These are phyloP conservation scores for Triplophysa tibetana DNA, from an alignment of 2,113 vertebrate species.

Conservation along the genomic window DNA sequence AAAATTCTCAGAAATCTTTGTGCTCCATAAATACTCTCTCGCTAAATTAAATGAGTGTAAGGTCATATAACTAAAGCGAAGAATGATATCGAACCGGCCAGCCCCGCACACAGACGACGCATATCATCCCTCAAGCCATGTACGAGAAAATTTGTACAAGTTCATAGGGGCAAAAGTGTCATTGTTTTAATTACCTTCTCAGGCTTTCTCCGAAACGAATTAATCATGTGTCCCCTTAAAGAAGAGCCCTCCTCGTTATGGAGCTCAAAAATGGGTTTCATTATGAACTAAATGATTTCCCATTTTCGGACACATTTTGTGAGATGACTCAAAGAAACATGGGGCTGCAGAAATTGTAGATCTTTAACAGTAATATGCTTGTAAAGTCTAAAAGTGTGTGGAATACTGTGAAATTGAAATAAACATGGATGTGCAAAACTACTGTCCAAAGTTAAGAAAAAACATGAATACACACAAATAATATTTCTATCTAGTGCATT, in stretches of 20 bases:
- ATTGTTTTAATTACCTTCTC: conserved; percentile 59
- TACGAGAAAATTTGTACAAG: conserved; percentile 38
- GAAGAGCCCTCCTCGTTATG: conserved; percentile 50
- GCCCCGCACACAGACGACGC: background rate
- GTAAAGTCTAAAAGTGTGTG: too few species aligned
- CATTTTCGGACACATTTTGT: conserved; percentile 39
- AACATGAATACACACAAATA: too few species aligned
- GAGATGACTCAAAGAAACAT: conserved; percentile 34
- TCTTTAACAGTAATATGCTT: conserved; percentile 40
- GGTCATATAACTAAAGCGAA: conserved; percentile 42
- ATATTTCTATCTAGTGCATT: too few species aligned
- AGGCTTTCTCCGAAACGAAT: conserved; percentile 52
- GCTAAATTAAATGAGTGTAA: conserved; percentile 44
- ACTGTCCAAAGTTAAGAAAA: too few species aligned
- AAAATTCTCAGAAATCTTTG: conserved; percentile 28
- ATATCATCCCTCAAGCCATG: conserved; percentile 33
- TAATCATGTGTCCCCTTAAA: conserved; percentile 54
- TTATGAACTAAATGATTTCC: conserved; percentile 54
- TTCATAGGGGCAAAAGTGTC: conserved; percentile 42
- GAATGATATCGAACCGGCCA: conserved; percentile 26
- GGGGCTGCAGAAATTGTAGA: background rate
- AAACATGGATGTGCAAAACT: too few species aligned
- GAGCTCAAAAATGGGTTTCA: conserved; percentile 51
- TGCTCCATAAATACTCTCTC: conserved; percentile 37
- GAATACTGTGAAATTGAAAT: too few species aligned